A percentile compares a stretch with the other conserved stretches of the same genome.
Conservation (phyloP, 2,113 vertebrate genomes). For the Pteruthius melanotis region DNA sequence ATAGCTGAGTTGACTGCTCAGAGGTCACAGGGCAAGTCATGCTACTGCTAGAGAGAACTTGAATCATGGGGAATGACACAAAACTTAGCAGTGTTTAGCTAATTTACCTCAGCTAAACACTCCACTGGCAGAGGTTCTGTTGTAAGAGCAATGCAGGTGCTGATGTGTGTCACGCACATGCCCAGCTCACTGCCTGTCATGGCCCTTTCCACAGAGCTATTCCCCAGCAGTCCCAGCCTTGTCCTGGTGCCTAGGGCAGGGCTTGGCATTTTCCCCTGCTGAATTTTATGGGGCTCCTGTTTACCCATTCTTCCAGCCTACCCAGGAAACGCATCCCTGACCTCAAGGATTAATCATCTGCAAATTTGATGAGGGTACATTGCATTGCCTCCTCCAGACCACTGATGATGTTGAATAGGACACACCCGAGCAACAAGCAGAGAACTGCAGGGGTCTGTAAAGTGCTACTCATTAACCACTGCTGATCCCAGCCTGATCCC, state of each 20-base stretch:
- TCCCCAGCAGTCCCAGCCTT: background rate
- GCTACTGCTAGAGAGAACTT: background rate
- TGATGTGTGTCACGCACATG: accelerated
- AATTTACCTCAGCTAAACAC: background rate
- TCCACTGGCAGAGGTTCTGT: background rate
- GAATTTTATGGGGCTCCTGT: background rate
- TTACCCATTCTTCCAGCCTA: background rate
- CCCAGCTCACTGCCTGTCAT: background rate
- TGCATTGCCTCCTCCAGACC: background rate
- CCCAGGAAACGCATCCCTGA: background rate
- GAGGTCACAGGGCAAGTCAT: background rate
- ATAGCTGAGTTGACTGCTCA: background rate
- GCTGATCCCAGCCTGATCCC: background rate
- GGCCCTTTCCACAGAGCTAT: background rate
- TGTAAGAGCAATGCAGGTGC: background rate
- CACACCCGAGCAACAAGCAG: accelerated
- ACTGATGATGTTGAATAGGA: background rate
- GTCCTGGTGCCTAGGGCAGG: background rate
- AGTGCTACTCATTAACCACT: background rate
- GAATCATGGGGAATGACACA: accelerated
- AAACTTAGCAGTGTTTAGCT: background rate
- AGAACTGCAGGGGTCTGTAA: background rate
- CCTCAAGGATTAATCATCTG: background rate
- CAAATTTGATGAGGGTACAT: background rate
- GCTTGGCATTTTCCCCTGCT: background rate